Percentiles rank a stretch among this genome's conserved stretches.
Conservation (phyloP, 2,797 vertebrate species). For the Pitangus sulphuratus region DNA sequence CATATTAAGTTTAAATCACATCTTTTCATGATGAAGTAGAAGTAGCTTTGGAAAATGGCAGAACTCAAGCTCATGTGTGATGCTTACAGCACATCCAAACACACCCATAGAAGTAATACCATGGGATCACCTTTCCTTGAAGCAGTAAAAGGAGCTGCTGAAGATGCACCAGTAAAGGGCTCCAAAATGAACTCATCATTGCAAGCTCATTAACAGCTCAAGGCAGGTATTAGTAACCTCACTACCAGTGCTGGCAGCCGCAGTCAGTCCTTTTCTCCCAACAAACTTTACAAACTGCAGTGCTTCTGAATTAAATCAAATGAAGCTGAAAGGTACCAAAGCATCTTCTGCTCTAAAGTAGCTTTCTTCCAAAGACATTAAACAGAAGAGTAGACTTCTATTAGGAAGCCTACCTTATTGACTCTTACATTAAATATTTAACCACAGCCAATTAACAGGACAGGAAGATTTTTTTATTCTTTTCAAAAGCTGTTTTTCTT, state of each 20-base stretch:
- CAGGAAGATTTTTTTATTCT: neutral
- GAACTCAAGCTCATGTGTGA: neutral
- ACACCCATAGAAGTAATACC: neutral
- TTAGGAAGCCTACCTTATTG: neutral
- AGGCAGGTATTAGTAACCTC: neutral
- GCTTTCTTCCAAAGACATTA: conserved; percentile 10
- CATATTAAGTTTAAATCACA: conserved; percentile 38
- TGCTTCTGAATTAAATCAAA: conserved; percentile 50
- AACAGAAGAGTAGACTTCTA: neutral
- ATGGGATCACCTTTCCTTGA: neutral
- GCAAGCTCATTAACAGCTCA: conserved; percentile 5
- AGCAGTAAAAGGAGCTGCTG: conserved; percentile 8
- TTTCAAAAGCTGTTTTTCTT: neutral
- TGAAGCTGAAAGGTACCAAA: conserved; percentile 25
- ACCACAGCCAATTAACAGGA: rapidly evolving
- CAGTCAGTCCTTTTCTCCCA: conserved; percentile 1
- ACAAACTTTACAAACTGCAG: neutral
- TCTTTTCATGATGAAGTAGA: conserved; percentile 38
- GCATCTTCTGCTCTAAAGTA: conserved; percentile 22
- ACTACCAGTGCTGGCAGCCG: neutral
- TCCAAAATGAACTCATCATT: neutral
- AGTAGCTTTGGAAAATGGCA: conserved; percentile 62
- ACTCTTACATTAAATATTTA: neutral
- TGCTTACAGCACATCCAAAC: conserved; percentile 1
- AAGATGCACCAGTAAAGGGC: neutral